These are phyloP conservation scores for Porphyrio hochstetteri DNA, from an alignment of 2,113 vertebrate species.

Conservation along the genomic window DNA sequence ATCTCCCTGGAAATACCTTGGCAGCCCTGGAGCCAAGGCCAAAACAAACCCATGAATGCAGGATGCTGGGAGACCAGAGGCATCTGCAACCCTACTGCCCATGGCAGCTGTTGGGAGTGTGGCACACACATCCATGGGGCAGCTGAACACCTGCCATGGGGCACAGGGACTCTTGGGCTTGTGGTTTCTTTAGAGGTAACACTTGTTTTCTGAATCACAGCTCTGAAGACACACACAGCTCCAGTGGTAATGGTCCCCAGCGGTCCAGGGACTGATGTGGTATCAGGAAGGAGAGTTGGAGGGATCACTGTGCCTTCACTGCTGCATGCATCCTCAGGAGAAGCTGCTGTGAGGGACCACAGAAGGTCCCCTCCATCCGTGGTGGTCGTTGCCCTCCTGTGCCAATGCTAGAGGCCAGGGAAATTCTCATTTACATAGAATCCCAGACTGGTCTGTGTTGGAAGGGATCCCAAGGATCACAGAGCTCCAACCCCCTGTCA, in stretches of 20 bases:
- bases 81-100: neutral
- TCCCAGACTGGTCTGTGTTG: too few species aligned
- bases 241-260: neutral
- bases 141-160: neutral
- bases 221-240: neutral
- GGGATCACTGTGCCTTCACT: rapidly evolving
- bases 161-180: neutral
- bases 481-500: too few species aligned
- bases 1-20: neutral
- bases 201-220: neutral
- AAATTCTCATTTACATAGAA: too few species aligned
- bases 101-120: rapidly evolving
- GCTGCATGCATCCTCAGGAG: neutral
- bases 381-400: rapidly evolving
- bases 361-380: neutral
- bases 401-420: neutral
- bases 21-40: neutral
- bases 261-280: neutral
- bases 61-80: neutral
- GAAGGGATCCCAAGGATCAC: too few species aligned
- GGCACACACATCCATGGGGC: rapidly evolving
- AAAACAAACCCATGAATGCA: rapidly evolving
- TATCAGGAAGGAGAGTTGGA: neutral
- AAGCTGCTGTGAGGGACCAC: rapidly evolving
- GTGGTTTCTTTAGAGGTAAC: neutral